These are phyloP conservation scores for Microctonus hyperodae DNA, from an alignment of 2,888 invertebrate species.

Conservation along the genomic window DNA sequence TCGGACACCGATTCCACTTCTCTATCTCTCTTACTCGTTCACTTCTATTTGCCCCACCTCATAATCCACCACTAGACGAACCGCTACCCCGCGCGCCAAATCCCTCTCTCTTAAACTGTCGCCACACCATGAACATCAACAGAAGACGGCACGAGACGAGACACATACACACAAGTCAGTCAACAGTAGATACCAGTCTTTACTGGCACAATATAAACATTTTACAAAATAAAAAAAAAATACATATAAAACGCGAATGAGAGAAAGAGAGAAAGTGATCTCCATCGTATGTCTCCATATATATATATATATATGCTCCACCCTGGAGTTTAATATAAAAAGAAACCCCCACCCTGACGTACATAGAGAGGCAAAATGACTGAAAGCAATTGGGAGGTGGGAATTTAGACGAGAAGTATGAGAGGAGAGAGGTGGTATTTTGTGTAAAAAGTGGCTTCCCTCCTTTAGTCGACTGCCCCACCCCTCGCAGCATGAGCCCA, in stretches of 20 bases:
- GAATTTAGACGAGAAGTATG: background rate
- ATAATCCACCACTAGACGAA: slow-evolving; percentile 10
- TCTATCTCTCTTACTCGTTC: slow-evolving; percentile 27
- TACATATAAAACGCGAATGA: too few relatives aligned
- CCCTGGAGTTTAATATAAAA: slow-evolving; percentile 30
- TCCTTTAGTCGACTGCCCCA: slow-evolving; percentile 36
- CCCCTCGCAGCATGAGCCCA: slow-evolving; percentile 23
- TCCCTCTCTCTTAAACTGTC: slow-evolving; percentile 28
- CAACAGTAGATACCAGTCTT: background rate
- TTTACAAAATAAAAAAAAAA: slow-evolving; percentile 31
- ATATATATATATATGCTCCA: slow-evolving; percentile 33
- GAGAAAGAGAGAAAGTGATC: slow-evolving; percentile 29
- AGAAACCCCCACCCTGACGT: slow-evolving; percentile 22
- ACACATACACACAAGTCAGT: too few relatives aligned
- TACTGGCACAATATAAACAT: too few relatives aligned
- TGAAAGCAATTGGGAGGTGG: slow-evolving; percentile 22
- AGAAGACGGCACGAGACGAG: slow-evolving; percentile 32
- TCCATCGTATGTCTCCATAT: slow-evolving; percentile 35
- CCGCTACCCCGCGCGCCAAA: slow-evolving; percentile 28
- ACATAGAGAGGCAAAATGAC: slow-evolving; percentile 11
- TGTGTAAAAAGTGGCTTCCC: slow-evolving; percentile 38
- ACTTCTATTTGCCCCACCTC: slow-evolving; percentile 28
- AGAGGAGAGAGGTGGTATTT: slow-evolving; percentile 17
- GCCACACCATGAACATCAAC: slow-evolving; percentile 22
- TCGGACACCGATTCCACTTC: slow-evolving; percentile 38